These are phyloP conservation scores for Caenorhabditis sp. DNA, from an alignment of 2,888 invertebrate genomes.

Conservation along the genomic window DNA sequence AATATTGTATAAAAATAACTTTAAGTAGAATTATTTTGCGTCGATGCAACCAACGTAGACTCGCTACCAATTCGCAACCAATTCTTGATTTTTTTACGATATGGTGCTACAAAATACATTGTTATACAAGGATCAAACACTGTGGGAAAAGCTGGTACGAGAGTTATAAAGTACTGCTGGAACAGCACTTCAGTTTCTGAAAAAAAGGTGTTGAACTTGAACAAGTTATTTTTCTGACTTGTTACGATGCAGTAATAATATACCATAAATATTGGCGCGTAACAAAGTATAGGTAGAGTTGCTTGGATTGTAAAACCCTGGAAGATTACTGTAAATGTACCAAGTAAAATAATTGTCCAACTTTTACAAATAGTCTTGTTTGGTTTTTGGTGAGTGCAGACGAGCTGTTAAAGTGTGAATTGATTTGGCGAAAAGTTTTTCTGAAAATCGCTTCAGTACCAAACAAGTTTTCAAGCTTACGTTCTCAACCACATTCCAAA, in stretches of 20 bases:
- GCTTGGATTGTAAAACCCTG: background rate
- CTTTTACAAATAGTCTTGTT: background rate
- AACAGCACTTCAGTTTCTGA: background rate
- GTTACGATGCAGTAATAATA: background rate
- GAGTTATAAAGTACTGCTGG: background rate
- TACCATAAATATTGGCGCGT: background rate
- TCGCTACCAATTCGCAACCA: background rate
- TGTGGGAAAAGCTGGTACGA: background rate
- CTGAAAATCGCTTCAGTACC: background rate
- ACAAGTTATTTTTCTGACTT: too few species aligned
- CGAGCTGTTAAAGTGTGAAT: background rate
- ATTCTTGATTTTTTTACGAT: background rate
- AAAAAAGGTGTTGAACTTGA: too few species aligned
- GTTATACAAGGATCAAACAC: background rate
- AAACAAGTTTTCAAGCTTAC: background rate
- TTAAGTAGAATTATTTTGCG: too few species aligned
- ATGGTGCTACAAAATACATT: background rate
- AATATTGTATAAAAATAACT: too few species aligned
- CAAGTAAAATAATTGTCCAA: background rate
- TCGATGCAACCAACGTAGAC: too few species aligned
- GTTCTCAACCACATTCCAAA: background rate
- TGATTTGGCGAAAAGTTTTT: background rate
- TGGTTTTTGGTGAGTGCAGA: background rate
- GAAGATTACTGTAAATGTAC: too few species aligned
- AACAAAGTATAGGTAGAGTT: background rate